Base-by-base conservation (phyloP, 2,797 vertebrate genomes). In the Galago senegalensis region DNA sequence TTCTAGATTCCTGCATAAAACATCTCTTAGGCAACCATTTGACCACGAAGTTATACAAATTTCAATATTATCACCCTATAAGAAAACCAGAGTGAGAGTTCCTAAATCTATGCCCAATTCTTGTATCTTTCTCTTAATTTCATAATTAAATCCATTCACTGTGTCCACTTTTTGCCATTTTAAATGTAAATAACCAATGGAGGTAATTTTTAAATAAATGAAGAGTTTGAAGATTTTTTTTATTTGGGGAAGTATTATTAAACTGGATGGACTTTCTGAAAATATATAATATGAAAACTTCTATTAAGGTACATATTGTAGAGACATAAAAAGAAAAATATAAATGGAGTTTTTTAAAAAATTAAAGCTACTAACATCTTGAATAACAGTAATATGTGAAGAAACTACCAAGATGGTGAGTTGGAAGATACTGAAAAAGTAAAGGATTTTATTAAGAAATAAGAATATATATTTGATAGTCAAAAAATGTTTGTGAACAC, bases 11-110 rank as follows among this genome's bases (percentile, higher is more conserved):
- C 34, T 63, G 4, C 29, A 82, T 5, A 67, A 75, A 72, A 63
- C 63, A 37, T 86, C 34, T 93, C 61, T 87, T 18, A 84, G 53
- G 25, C 27, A 90, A 12, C 37, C 11, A 63, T 88, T 93, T 95
- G 88, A 61, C 60, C 61, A 92, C 70, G 46, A 87, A 83, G 3
- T 89, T 53, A 81, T 14, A 87, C 34, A 87, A 27, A 89, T 72
- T 91, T 91, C 21, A 89, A 4, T 83, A 43, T 81, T 23, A 75
- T 77, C 8, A 49, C 53, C 21, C 34, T 49, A 3, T 58, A 60
- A 88, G 77, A 75, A 94, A 67, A 29, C 43, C 75, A 80, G 27
- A 31, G 46, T 61, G 27, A 84, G 17, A 88, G 8, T 85, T 89
- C 87, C 43, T 94, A 60, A 93, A 93, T 61, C 29, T 49, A 29